A percentile compares a stretch with the other conserved stretches of the same genome.
phyloP scores from a whole-genome alignment of 1,140 invertebrate genomes.

The Ooceraea biroi region DNA sequence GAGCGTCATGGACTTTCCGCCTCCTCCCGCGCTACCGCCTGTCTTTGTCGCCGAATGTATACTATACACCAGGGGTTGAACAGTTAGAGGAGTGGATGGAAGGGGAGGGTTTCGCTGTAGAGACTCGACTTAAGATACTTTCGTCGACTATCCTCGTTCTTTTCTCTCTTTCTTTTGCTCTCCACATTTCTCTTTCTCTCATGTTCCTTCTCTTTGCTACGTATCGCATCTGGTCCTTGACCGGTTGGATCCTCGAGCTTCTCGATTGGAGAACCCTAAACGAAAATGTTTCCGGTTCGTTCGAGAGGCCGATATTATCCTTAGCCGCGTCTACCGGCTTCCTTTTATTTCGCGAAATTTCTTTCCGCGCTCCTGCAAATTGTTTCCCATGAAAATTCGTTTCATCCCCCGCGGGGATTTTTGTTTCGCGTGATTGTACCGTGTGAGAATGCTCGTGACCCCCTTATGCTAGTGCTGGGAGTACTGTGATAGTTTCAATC shows the following conservation, averaged over 20 bases:
- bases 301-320: slow-evolving; percentile 62
- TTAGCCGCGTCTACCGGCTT: slow-evolving; percentile 31
- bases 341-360: slow-evolving; percentile 45
- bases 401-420: slow-evolving; percentile 16
- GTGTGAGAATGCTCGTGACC: slow-evolving; percentile 22
- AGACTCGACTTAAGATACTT: slow-evolving; percentile 73
- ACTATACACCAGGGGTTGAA: slow-evolving; percentile 54
- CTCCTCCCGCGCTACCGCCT: slow-evolving; percentile 26
- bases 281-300: slow-evolving; percentile 69
- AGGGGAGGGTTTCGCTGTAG: slow-evolving; percentile 37
- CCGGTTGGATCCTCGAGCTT: slow-evolving; percentile 29
- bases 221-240: slow-evolving; percentile 56
- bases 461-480: slow-evolving; percentile 1
- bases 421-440: slow-evolving; percentile 33
- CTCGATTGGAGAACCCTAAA: slow-evolving; percentile 63
- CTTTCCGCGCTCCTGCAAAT: slow-evolving; percentile 41
- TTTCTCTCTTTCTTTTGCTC: background rate
- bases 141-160: slow-evolving; percentile 15
- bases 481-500: slow-evolving; percentile 17
- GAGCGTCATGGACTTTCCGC: slow-evolving; percentile 62
- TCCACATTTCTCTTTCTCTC: background rate
- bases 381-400: slow-evolving; percentile 66
- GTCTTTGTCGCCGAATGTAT: slow-evolving; percentile 68
- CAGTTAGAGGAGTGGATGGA: background rate
- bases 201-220: slow-evolving; percentile 29